These are phyloP conservation scores for Brachylomia viminalis DNA, from an alignment of 2,888 invertebrate species.

Conservation along the genomic window DNA sequence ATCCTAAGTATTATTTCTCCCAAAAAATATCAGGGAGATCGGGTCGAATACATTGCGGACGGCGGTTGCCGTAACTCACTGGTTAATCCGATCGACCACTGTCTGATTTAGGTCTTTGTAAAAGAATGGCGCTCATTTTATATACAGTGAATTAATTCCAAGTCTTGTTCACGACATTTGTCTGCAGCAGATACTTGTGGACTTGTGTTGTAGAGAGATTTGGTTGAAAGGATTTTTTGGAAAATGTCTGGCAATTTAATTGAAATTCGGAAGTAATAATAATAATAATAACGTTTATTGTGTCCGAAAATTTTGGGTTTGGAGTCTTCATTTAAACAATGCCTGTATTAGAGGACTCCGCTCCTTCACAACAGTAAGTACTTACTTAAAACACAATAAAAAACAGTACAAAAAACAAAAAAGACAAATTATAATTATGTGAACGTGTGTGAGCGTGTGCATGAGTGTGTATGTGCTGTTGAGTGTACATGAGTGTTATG, in stretches of 20 bases:
- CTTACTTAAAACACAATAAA: too few species aligned
- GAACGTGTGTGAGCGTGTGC: too few species aligned
- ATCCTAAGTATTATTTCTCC: slow-evolving; percentile 19
- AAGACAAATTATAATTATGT: too few species aligned
- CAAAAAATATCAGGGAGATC: slow-evolving; percentile 41
- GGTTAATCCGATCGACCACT: slow-evolving; percentile 64
- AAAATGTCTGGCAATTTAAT: not conserved
- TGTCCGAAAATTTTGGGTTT: too few species aligned
- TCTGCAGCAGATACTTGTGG: slow-evolving; percentile 38
- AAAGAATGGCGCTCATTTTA: slow-evolving; percentile 65
- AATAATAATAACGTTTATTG: too few species aligned
- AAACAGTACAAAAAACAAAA: too few species aligned
- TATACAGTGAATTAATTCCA: slow-evolving; percentile 68
- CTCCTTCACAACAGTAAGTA: too few species aligned
- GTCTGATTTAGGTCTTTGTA: slow-evolving; percentile 59
- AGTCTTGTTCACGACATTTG: slow-evolving; percentile 65
- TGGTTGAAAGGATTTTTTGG: not conserved
- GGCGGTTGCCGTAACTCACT: slow-evolving; percentile 56
- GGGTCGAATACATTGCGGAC: slow-evolving; percentile 55
- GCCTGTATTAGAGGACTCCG: too few species aligned
- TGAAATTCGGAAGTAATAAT: too few species aligned
- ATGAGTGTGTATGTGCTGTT: too few species aligned
- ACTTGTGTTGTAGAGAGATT: not conserved
- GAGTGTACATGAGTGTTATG: too few species aligned
- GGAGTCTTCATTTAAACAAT: too few species aligned